Conservation (phyloP, 2,797 vertebrate genomes). For the Periophthalmus magnuspinnatus region DNA sequence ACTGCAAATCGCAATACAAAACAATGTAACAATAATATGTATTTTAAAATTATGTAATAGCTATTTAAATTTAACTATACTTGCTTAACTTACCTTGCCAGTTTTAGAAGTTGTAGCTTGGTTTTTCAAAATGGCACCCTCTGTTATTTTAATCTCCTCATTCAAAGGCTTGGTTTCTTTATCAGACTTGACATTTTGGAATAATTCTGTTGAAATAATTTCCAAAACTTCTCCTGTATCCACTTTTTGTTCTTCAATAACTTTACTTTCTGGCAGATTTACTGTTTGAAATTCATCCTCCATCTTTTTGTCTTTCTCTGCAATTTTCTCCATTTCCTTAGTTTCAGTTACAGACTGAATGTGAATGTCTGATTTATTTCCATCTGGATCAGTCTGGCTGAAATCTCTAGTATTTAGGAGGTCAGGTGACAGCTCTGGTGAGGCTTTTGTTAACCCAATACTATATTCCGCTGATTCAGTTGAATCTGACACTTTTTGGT, state of each 20-base stretch:
- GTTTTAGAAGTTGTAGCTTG: slow-evolving; percentile 22
- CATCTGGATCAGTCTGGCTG: slow-evolving; percentile 2
- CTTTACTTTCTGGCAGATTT: slow-evolving; percentile 13
- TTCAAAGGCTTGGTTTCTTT: slow-evolving; percentile 37
- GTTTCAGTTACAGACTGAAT: slow-evolving; percentile 7
- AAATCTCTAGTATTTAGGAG: neutral
- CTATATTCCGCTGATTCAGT: slow-evolving; percentile 6
- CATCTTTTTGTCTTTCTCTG: slow-evolving; percentile 38
- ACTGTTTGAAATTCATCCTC: slow-evolving; percentile 10
- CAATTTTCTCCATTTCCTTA: slow-evolving; percentile 9
- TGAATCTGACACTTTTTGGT: slow-evolving; percentile 13
- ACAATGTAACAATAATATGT: neutral
- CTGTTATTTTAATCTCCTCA: slow-evolving; percentile 31
- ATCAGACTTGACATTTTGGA: slow-evolving; percentile 39
- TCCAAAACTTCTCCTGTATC: slow-evolving; percentile 40
- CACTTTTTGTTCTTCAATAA: slow-evolving; percentile 17
- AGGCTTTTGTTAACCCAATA: neutral
- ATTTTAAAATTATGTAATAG: neutral
- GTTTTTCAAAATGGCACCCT: slow-evolving; percentile 22
- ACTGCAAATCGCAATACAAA: slow-evolving; percentile 45
- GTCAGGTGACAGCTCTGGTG: slow-evolving; percentile 18
- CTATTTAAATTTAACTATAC: too few species aligned
- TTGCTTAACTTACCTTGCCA: slow-evolving; percentile 63
- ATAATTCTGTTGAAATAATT: slow-evolving; percentile 25
- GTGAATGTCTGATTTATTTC: slow-evolving; percentile 9